Base-by-base conservation (phyloP, 2,797 vertebrate species). In the Phataginus tetradactyla region DNA sequence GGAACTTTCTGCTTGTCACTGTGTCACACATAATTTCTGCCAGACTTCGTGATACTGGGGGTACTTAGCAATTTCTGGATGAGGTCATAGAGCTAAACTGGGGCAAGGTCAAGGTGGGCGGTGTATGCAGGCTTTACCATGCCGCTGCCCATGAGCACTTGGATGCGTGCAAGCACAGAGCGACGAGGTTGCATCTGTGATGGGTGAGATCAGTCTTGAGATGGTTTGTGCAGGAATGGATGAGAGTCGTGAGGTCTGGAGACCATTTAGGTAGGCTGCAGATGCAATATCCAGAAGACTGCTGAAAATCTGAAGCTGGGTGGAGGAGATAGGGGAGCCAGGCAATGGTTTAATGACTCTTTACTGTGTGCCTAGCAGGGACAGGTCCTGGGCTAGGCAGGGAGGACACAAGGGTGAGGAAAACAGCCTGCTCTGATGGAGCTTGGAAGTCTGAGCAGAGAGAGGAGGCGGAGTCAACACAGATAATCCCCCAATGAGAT, bases 71-170 rank as follows among this genome's bases (percentile, higher is more conserved):
- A 34, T 55, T 77, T 45, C 34, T 12, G 27, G 32, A 34, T 17
- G 61, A 71, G 39, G 8, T 9, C 9, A 0, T 3, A 45, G 39
- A 49, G 49, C 45, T 61, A 72, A 71, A 81, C 8, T 20, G 12
- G 64, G 53, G 9, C 7, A 74, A 66, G 42, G 10, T 59, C 25
- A 39, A 68, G 80, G 59, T 5, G 7, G 32, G 21, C 0, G 0
- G 17, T 42, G n/a, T n/a, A 12, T 0, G 1, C 4, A 55, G 8
- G 18, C 14, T 57, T 51, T 72, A 49, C n/a, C 39, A 27, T 0
- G 21, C 0, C 2, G 7, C 25, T 6, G 0, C 23, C 6, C 17
- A 71, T 39, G 37, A 32, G 12, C 17, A 27, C 18, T 71, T 32
- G n/a, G 21, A 7, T 4, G 1, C 3, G 11, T 55, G 3, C 21